A percentile compares a stretch with the other conserved stretches of the same genome.
Evolutionary conservation across 2,888 invertebrate genomes (phyloP).

Genomic region (Anthophora plumipes): DNA sequence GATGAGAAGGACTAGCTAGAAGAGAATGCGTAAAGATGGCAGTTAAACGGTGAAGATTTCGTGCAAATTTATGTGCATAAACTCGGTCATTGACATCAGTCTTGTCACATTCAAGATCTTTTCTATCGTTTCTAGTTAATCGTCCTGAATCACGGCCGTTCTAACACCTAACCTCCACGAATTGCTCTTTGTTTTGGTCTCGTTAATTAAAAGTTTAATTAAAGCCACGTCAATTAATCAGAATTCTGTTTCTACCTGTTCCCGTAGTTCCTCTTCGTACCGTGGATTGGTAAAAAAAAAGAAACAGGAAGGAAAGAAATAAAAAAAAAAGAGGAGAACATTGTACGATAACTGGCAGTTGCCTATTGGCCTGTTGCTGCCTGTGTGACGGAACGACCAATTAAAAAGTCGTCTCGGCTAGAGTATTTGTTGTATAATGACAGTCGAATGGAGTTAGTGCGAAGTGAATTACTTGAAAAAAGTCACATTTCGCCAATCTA

Average conservation of each 20-base stretch:
- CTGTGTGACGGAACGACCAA: conserved; percentile 55
- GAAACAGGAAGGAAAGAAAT: neutral
- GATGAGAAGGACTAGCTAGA: neutral
- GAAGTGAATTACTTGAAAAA: conserved; percentile 3
- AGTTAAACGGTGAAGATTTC: conserved; percentile 47
- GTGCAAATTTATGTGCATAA: conserved; percentile 65
- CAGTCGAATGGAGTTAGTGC: neutral
- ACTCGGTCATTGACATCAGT: conserved; percentile 17
- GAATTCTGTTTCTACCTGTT: conserved; percentile 58
- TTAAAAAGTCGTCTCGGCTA: conserved; percentile 47
- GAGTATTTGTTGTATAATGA: conserved; percentile 34
- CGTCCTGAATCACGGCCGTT: conserved; percentile 50
- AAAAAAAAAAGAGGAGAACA: conserved; percentile 29
- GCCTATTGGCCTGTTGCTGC: conserved; percentile 44
- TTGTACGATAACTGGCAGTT: conserved; percentile 39
- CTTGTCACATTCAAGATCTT: conserved; percentile 35
- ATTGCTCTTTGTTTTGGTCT: conserved; percentile 53
- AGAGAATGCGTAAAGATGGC: conserved; percentile 8
- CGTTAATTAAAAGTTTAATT: conserved; percentile 74
- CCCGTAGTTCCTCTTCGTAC: conserved; percentile 10
- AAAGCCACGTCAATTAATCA: conserved; percentile 71
- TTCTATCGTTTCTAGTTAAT: conserved; percentile 59
- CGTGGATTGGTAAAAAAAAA: neutral
- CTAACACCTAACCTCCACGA: conserved; percentile 48
- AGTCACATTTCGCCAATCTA: neutral